These are phyloP conservation scores for Eilema sororculum DNA, from an alignment of 2,888 invertebrate species.

Conservation along the genomic window DNA sequence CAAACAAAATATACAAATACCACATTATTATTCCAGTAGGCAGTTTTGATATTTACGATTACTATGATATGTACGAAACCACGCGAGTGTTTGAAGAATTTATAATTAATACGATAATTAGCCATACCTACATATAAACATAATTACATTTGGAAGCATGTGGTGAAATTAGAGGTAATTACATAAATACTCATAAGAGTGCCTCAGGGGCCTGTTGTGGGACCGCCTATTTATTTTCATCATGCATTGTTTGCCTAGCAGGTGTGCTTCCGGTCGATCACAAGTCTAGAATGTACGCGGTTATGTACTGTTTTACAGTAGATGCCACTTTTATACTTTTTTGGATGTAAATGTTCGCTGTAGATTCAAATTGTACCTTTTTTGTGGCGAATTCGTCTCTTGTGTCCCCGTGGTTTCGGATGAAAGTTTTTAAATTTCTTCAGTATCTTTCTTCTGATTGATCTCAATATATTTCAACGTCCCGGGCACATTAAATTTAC, in stretches of 20 bases:
- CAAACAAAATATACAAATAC: constrained; percentile 15
- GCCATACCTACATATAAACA: background rate
- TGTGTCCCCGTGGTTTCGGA: too few species aligned
- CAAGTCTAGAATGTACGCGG: background rate
- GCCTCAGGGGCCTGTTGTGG: constrained; percentile 21
- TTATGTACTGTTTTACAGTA: background rate
- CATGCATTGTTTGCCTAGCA: background rate
- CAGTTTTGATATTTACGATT: constrained; percentile 21
- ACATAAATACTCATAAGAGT: constrained; percentile 9
- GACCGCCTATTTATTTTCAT: constrained; percentile 18
- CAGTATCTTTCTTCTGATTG: too few species aligned
- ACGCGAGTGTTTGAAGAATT: constrained; percentile 3
- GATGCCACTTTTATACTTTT: background rate
- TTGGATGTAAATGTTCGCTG: background rate
- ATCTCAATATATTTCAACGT: too few species aligned
- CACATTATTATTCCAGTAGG: background rate
- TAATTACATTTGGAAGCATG: background rate
- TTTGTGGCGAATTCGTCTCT: too few species aligned
- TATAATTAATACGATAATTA: constrained; percentile 11
- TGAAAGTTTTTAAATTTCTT: too few species aligned
- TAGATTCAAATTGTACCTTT: background rate
- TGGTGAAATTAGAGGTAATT: constrained; percentile 7
- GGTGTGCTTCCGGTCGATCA: background rate
- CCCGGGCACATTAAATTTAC: too few species aligned
- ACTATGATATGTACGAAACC: constrained; percentile 6